A percentile compares a stretch with the other conserved stretches of the same genome.
phyloP scores from a whole-genome alignment of 64 coral and sea anemone genomes.

The Dendronephthya gigantea region DNA sequence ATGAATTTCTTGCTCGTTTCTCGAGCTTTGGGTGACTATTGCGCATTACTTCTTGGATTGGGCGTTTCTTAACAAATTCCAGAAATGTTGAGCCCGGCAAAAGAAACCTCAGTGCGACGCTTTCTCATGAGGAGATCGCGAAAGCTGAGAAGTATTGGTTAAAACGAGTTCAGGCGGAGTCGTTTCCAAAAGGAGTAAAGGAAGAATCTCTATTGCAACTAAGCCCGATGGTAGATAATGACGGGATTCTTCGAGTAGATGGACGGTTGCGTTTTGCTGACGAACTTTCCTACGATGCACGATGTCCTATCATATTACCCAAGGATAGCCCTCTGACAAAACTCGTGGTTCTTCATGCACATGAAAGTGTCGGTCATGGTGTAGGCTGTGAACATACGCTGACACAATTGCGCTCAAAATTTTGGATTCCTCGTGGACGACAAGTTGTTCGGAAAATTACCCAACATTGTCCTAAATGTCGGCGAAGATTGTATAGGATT shows the following conservation, averaged over 20 bases:
- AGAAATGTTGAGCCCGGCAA: neutral
- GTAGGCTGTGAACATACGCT: neutral
- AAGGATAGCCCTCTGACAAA: neutral
- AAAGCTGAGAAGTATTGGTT: constrained; percentile 20
- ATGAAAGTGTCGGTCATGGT: neutral
- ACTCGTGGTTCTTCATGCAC: neutral
- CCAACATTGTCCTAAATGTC: neutral
- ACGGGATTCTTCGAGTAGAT: neutral
- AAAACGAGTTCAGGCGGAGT: neutral
- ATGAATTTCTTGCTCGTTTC: neutral
- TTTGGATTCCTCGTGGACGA: neutral
- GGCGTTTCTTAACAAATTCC: neutral
- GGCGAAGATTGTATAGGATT: neutral
- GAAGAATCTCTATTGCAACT: neutral
- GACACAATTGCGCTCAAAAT: neutral
- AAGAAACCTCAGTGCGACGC: neutral
- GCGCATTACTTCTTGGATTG: neutral
- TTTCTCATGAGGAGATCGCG: constrained; percentile 29
- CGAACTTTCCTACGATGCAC: neutral
- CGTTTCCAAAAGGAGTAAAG: neutral
- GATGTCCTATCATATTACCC: constrained; percentile 7
- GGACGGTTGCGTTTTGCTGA: constrained; percentile 22
- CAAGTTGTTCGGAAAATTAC: neutral
- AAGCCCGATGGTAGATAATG: neutral
- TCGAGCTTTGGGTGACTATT: neutral